Evolutionary conservation across 30 jellyfish, hydroid and myxozoan species (phyloP).

Genomic region (Pelagia noctiluca): DNA sequence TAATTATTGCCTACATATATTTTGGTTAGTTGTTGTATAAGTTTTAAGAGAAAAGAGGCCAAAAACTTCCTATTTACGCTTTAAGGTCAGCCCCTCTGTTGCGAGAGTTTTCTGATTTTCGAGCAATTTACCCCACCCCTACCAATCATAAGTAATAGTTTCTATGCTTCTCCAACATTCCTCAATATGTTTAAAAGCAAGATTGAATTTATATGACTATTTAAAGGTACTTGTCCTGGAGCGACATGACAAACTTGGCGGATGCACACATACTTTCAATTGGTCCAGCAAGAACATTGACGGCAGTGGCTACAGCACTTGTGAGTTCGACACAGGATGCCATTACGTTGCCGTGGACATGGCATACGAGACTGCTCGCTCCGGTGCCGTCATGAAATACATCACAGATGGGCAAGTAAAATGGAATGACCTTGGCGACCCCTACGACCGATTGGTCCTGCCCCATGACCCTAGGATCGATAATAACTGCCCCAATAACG

Average conservation of each 20-base stretch:
- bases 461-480: slow-evolving; percentile 85
- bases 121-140: too few relatives aligned
- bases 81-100: too few relatives aligned
- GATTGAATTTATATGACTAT: too few relatives aligned
- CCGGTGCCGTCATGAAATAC: slow-evolving; percentile 91
- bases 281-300: slow-evolving; percentile 85
- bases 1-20: too few relatives aligned
- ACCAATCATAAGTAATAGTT: too few relatives aligned
- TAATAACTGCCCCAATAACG: slow-evolving; percentile 80
- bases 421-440: slow-evolving; percentile 95
- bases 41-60: too few relatives aligned
- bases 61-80: too few relatives aligned
- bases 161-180: too few relatives aligned
- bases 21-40: too few relatives aligned
- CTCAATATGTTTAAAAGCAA: not conserved
- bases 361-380: slow-evolving; percentile 87
- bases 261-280: slow-evolving; percentile 91
- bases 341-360: slow-evolving; percentile 93
- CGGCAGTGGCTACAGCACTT: slow-evolving; percentile 86
- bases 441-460: slow-evolving; percentile 85
- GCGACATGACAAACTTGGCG: slow-evolving; percentile 91
- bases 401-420: slow-evolving; percentile 81
- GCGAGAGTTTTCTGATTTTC: too few relatives aligned
- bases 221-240: slow-evolving; percentile 84
- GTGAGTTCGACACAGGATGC: slow-evolving; percentile 95